Percentiles rank a stretch among this genome's conserved stretches.
Evolutionary conservation across 1,140 invertebrate species (phyloP).

Genomic region (Leptinotarsa lineolata): DNA sequence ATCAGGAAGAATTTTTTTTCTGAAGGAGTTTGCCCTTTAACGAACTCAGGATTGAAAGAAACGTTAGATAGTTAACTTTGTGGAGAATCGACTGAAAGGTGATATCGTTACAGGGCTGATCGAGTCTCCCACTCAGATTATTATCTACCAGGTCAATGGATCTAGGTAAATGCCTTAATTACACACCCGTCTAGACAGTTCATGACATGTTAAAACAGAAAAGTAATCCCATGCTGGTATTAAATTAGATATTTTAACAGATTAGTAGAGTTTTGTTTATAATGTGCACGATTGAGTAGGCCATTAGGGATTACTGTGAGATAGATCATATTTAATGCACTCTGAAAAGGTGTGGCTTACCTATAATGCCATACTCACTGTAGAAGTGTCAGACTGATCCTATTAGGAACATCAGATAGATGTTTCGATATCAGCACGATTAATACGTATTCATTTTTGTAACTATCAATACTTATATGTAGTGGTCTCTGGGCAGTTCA

Average conservation of each 20-base stretch:
- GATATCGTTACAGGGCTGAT: too few relatives aligned
- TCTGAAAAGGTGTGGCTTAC: conserved; percentile 44
- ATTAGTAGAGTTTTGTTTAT: conserved; percentile 14
- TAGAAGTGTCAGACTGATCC: conserved; percentile 38
- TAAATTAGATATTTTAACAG: conserved; percentile 9
- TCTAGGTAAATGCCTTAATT: neutral
- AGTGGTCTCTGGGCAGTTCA: too few relatives aligned
- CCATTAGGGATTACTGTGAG: conserved; percentile 39
- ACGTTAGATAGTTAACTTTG: too few relatives aligned
- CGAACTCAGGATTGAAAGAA: too few relatives aligned
- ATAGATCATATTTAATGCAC: conserved; percentile 40
- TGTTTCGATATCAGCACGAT: neutral
- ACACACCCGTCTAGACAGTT: neutral
- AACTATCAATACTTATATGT: neutral
- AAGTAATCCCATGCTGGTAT: neutral
- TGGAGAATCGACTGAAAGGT: too few relatives aligned
- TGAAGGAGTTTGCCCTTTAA: too few relatives aligned
- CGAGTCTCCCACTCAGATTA: neutral
- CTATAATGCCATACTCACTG: conserved; percentile 38
- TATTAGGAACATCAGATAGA: conserved; percentile 26
- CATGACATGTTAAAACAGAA: neutral
- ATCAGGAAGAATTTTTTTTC: too few relatives aligned
- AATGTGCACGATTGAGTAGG: conserved; percentile 11
- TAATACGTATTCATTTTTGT: conserved; percentile 6
- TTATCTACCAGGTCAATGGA: neutral